Evolutionary conservation across 2,797 vertebrate species (phyloP), one percentile per base, ranked within the genome.

Genomic region (Bradypodion ventrale): DNA sequence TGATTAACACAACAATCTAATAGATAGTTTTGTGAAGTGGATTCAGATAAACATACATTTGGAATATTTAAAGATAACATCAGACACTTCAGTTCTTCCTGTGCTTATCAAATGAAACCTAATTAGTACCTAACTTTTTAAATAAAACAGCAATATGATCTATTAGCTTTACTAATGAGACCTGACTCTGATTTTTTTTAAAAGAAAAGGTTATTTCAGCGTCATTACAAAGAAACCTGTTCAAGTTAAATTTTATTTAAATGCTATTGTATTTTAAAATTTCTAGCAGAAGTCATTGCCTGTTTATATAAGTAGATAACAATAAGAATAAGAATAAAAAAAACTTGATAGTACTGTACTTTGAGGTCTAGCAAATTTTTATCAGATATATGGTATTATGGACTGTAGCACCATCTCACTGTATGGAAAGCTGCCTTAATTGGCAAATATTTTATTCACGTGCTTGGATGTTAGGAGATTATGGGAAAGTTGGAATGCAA

Each of bases 41-140:
- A 85, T 88, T 87, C 69, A 56, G 85, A 83, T 84, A 85, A 78
- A 90, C 83, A 78, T 85, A 87, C 87, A 87, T 90, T 90, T 83
- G 87, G 78, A 91, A 84, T 88, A 60, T 89, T 92, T 89, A 76
- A n/a, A 87, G 84, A 86, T 89, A 86, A 83, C 52, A n/a, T 89
- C 44, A 79, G n/a, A 89, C 82, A 82, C 59, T 93, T 91, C 83
- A 8, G 78, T 89, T 90, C 77, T 90, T 83, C 56, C 88, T 90
- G 5, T 62, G 73, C 91, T 90, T 92, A 81, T 92, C 80, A 87
- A 78, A 89, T 87, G 89, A 90, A 86, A 49, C 85, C 84, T 85
- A 85, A 92, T 91, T 93, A 91, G 87, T 83, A 83, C 56, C 76
- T 86, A 44, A 70, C 76, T 85, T 91, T 13, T 83, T 85, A 85